Base-by-base conservation (phyloP, 30 jellyfish, hydroid and myxozoan species). In the Hydra vulgaris region DNA sequence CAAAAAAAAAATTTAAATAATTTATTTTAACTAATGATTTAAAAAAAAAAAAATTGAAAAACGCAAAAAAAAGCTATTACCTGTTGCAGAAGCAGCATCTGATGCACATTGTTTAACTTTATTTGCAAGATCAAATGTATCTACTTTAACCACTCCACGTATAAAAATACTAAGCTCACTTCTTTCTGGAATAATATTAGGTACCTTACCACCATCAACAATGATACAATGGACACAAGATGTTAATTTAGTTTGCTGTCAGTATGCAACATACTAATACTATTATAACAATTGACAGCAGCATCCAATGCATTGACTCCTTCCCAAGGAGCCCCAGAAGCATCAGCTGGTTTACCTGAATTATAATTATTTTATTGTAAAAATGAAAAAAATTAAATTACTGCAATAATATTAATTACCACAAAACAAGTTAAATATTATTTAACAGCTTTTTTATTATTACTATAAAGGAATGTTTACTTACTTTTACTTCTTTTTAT, bases 281-380 rank as follows among this genome's bases (percentile, higher is more conserved):
- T 82, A 77, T 71, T 90, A 73, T 90, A 90, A 82, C 97, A 90
- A 23, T 79, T 86, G 40, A 90, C 95, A 5, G 95, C 95, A 8
- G 97, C 97, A 85, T 90, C 97, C 79, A 90, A 82, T 0, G 97
- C 97, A 77, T 90, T 90, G 21, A 81, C 82, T 53, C 88, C 97
- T 27, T 76, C 90, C 97, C 97, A 90, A 0, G 97, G 97, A 16
- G 90, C 92, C 66, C 88, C 94, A 4, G 97, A 94, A 0, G 97
- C 97, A 70, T 90, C 94, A 0, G 96, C 81, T 54, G 92, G 86
- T 66, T 88, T 88, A 1, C 96, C 96, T 88, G 54, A 74, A 0
- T n/a, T n/a, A n/a, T n/a, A n/a, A n/a, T n/a, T n/a, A n/a, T n/a
- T n/a, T n/a, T n/a, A n/a, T n/a, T n/a, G n/a, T n/a, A n/a, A n/a